These are phyloP conservation scores for Chrysolina americana DNA, from an alignment of 2,888 invertebrate genomes.

Conservation along the genomic window DNA sequence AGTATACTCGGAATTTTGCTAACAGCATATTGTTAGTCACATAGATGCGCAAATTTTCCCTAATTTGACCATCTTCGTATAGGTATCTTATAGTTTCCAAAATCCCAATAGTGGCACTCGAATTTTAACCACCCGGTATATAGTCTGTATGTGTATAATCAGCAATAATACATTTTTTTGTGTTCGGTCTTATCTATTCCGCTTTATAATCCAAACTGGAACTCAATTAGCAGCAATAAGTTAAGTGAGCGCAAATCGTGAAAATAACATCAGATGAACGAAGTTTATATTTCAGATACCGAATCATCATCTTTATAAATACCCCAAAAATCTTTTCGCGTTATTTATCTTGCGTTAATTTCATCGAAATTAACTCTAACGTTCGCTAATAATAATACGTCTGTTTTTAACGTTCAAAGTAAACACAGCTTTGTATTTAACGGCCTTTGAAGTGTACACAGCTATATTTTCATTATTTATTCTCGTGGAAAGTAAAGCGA, in stretches of 20 bases:
- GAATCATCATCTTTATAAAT: constrained; percentile 21
- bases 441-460: constrained; percentile 51
- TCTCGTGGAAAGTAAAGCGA: constrained; percentile 45
- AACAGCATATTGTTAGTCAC: too few relatives aligned
- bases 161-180: too few relatives aligned
- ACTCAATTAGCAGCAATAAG: too few relatives aligned
- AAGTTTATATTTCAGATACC: neutral
- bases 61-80: too few relatives aligned
- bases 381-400: constrained; percentile 45
- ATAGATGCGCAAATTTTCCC: too few relatives aligned
- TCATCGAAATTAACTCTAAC: constrained; percentile 28
- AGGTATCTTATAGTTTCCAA: too few relatives aligned
- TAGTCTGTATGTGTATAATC: too few relatives aligned
- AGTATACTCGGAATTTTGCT: too few relatives aligned
- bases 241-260: neutral
- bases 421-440: constrained; percentile 46
- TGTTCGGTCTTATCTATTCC: too few relatives aligned
- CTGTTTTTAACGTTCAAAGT: constrained; percentile 44
- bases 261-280: neutral
- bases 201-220: too few relatives aligned
- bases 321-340: neutral
- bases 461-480: constrained; percentile 48
- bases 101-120: too few relatives aligned
- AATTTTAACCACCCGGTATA: too few relatives aligned
- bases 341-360: constrained; percentile 22